Percentiles rank a stretch among this genome's conserved stretches.
Evolutionary conservation across 2,888 invertebrate species (phyloP).

Genomic region (Eueremaeus valkanovi): DNA sequence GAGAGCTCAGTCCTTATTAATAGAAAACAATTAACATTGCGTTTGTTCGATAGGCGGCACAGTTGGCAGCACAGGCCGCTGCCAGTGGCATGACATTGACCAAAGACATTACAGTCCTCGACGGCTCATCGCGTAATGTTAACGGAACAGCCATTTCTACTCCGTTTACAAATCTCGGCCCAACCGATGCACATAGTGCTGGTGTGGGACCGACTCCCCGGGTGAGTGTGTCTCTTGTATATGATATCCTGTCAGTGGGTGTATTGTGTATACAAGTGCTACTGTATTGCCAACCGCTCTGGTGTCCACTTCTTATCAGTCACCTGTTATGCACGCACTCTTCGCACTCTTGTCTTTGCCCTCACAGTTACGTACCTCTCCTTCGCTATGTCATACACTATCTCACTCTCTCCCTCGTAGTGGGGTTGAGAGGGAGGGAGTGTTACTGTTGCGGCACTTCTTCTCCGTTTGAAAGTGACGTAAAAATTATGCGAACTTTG

Average conservation of each 20-base stretch:
- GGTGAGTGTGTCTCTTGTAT: slow-evolving; percentile 12
- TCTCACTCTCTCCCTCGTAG: slow-evolving; percentile 31
- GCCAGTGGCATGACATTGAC: slow-evolving; percentile 11
- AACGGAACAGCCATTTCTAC: slow-evolving; percentile 22
- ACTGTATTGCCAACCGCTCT: slow-evolving; percentile 19
- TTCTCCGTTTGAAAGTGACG: slow-evolving; percentile 34
- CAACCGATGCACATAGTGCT: slow-evolving; percentile 29
- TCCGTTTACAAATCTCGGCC: slow-evolving; percentile 29
- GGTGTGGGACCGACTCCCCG: slow-evolving; percentile 33
- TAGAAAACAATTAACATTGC: background rate
- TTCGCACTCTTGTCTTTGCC: slow-evolving; percentile 12
- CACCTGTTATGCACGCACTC: slow-evolving; percentile 24
- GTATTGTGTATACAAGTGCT: slow-evolving; percentile 24
- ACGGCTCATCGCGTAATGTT: slow-evolving; percentile 29
- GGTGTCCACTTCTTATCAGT: slow-evolving; percentile 37
- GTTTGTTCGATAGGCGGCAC: slow-evolving; percentile 27
- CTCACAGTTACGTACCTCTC: slow-evolving; percentile 7
- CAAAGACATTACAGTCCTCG: slow-evolving; percentile 31
- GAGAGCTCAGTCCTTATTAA: background rate
- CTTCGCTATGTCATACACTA: slow-evolving; percentile 13
- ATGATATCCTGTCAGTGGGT: slow-evolving; percentile 17
- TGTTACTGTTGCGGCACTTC: slow-evolving; percentile 29
- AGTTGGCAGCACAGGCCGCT: slow-evolving; percentile 24
- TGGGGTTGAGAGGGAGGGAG: slow-evolving; percentile 38
- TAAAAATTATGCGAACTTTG: slow-evolving; percentile 28